Evolutionary conservation across 30 jellyfish, hydroid and myxozoan genomes (phyloP).

Genomic region (Turritopsis dohrnii): DNA sequence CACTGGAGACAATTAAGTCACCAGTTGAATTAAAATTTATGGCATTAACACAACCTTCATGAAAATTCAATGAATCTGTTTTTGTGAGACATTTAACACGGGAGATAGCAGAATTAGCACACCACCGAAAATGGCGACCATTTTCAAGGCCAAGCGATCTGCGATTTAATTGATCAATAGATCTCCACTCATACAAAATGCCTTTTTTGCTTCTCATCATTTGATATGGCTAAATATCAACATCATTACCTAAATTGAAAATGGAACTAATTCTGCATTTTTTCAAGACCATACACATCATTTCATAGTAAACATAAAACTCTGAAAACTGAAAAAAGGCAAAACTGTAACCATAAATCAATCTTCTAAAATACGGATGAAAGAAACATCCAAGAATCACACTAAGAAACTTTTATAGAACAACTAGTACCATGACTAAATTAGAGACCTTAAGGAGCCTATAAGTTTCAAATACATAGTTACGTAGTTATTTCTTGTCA

Average conservation of each 20-base stretch:
- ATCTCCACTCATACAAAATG: background rate
- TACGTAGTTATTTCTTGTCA: too few relatives aligned
- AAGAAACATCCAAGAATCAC: too few relatives aligned
- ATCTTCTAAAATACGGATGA: too few relatives aligned
- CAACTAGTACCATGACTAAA: too few relatives aligned
- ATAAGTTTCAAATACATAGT: too few relatives aligned
- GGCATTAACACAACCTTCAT: slow-evolving; percentile 90
- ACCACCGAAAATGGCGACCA: slow-evolving; percentile 37
- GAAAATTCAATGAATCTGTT: slow-evolving; percentile 44
- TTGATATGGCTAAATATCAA: background rate
- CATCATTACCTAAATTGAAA: background rate
- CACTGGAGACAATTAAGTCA: slow-evolving; percentile 80
- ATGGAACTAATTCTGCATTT: too few relatives aligned
- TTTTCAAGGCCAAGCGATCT: slow-evolving; percentile 1
- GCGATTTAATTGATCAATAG: background rate
- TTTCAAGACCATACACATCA: too few relatives aligned
- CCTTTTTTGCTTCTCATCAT: background rate
- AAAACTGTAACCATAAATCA: too few relatives aligned
- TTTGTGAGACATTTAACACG: slow-evolving; percentile 57
- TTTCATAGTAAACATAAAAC: too few relatives aligned
- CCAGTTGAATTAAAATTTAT: slow-evolving; percentile 71
- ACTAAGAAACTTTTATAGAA: too few relatives aligned
- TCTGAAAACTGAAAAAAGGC: too few relatives aligned
- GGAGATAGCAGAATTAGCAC: slow-evolving; percentile 44
- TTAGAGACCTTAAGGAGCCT: too few relatives aligned